Base-by-base conservation (phyloP, 2,888 invertebrate species). In the Phortica magna region DNA sequence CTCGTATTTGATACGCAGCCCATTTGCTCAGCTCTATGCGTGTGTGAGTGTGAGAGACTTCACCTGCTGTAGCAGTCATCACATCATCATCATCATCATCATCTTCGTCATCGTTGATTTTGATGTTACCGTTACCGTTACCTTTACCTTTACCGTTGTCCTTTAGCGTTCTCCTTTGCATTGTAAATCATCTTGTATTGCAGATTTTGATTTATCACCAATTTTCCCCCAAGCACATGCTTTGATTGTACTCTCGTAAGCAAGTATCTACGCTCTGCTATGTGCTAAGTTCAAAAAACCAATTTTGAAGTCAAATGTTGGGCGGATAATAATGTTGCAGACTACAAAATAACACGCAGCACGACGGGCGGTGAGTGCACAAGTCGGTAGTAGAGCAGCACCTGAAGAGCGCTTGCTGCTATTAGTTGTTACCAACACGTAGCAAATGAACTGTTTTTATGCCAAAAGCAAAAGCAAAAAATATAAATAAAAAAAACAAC, bases 141-240 rank as follows among this genome's bases (percentile, higher is more conserved):
- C 7, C 53, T 14, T 55, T 59, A 10, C 43, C 31, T 12, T 68
- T 53, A 42, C 59, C 12, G 41, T 65, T 42, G 64, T 48, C 70
- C 9, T 70, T 70, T 42, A 72, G n/a, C 41, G 65, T n/a, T 65
- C 68, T 70, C 22, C 68, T 48, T 53, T 71, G 53, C 70, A 71
- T 53, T 53, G 70, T 71, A 71, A 71, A 71, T 71, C 70, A 71
- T 55, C 55, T 71, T 71, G 70, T 71, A 71, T 71, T 71, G 70
- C 70, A 71, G 70, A 71, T 71, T 71, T 71, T 71, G 70, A 71
- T 71, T 71, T 71, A 71, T 71, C 70, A 71, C 70, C 70, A 55
- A 71, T 71, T 71, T 71, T 71, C 31, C 70, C 70, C 70, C 43
- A 53, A 71, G 70, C 70, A 71, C 19, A 71, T 7, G 55, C 55